Conservation (phyloP, 2,888 invertebrate species). For the Caenorhabditis sulstoni region DNA sequence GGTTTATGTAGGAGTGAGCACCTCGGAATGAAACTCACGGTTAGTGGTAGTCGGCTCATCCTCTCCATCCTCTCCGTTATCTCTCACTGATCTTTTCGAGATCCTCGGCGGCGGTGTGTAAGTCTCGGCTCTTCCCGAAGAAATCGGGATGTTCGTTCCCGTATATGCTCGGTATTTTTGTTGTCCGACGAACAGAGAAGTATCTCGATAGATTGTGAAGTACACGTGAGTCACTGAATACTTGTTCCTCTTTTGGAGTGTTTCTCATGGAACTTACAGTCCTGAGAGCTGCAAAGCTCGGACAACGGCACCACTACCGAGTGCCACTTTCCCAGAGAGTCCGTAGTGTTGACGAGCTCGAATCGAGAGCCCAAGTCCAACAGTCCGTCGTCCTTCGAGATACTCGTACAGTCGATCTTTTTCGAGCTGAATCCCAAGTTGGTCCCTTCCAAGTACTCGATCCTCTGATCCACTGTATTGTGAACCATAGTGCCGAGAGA, state of each 20-base stretch:
- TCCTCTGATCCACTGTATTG: slow-evolving; percentile 47
- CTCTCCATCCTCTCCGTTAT: not conserved
- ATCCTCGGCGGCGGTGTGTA: slow-evolving; percentile 29
- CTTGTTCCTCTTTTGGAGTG: not conserved
- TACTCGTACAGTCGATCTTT: slow-evolving; percentile 38
- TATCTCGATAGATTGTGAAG: slow-evolving; percentile 64
- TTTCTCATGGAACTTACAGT: slow-evolving; percentile 3
- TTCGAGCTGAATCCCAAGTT: slow-evolving; percentile 58
- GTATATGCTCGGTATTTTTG: slow-evolving; percentile 43
- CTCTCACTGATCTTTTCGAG: not conserved
- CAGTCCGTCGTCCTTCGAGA: slow-evolving; percentile 41
- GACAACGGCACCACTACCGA: slow-evolving; percentile 42
- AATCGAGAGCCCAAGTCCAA: slow-evolving; percentile 41
- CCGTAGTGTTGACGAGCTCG: slow-evolving; percentile 39
- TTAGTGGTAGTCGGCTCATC: slow-evolving; percentile 20
- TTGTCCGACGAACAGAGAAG: slow-evolving; percentile 42
- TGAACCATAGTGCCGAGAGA: slow-evolving; percentile 50
- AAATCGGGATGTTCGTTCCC: slow-evolving; percentile 39
- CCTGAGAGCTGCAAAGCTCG: slow-evolving; percentile 35
- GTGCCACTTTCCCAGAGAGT: slow-evolving; percentile 40
- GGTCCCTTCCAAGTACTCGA: slow-evolving; percentile 50
- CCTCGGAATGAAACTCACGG: slow-evolving; percentile 26
- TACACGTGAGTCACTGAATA: slow-evolving; percentile 56
- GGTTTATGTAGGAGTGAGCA: not conserved
- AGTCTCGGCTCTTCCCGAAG: slow-evolving; percentile 29